Evolutionary conservation across 1,140 invertebrate species (phyloP).

Genomic region (Coptotermes formosanus): DNA sequence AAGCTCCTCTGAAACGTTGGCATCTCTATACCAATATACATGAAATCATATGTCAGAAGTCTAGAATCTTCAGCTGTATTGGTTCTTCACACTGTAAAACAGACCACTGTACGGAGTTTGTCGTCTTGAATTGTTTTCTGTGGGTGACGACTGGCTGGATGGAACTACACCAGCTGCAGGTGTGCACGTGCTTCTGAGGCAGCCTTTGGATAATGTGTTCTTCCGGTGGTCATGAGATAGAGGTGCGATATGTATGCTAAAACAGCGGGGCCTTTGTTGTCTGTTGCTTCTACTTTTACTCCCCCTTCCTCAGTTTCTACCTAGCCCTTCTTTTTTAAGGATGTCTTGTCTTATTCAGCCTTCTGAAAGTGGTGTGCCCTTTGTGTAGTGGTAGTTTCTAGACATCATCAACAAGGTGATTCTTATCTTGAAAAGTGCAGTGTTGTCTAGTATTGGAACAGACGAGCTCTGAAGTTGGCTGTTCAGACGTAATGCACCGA

Average conservation of each 20-base stretch:
- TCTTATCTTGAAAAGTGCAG: background rate
- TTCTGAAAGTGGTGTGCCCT: background rate
- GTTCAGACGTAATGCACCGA: too few relatives aligned
- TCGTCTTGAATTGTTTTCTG: background rate
- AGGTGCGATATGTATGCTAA: conserved; percentile 4
- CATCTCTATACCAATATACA: too few relatives aligned
- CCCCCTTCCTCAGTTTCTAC: background rate
- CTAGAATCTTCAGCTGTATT: too few relatives aligned
- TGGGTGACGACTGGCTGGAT: background rate
- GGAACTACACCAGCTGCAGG: background rate
- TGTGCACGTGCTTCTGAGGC: background rate
- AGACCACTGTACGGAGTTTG: background rate
- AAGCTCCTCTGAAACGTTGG: too few relatives aligned
- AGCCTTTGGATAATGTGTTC: background rate
- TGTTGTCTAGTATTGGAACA: too few relatives aligned
- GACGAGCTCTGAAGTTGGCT: too few relatives aligned
- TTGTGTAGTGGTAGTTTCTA: background rate
- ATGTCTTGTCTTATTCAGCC: background rate
- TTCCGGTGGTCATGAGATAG: conserved; percentile 4
- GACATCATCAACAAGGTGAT: background rate
- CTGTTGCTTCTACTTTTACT: background rate
- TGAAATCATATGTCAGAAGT: too few relatives aligned
- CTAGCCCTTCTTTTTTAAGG: background rate
- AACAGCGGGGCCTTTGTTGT: conserved; percentile 4
- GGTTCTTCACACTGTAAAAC: too few relatives aligned